phyloP scores from a whole-genome alignment of 2,888 invertebrate genomes.

The Xylota sylvarum region DNA sequence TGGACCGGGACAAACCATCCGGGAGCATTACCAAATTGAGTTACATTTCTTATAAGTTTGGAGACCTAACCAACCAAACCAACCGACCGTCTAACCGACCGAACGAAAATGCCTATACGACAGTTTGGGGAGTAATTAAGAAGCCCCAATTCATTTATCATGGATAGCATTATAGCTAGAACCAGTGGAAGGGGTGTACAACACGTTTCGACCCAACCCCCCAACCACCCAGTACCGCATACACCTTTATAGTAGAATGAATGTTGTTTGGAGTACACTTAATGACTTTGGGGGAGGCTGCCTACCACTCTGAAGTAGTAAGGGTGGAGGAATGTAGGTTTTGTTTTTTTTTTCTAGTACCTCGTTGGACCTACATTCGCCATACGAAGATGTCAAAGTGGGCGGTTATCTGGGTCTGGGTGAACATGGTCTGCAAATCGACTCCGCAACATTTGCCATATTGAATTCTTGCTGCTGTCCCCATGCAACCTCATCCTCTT shows the following conservation, averaged over 20 bases:
- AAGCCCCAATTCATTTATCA: slow-evolving; percentile 83
- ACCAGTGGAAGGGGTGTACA: slow-evolving; percentile 37
- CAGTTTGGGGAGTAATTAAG: slow-evolving; percentile 84
- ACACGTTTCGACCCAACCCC: slow-evolving; percentile 17
- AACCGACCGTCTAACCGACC: slow-evolving; percentile 57
- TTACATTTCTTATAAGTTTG: slow-evolving; percentile 80
- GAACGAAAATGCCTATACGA: slow-evolving; percentile 81
- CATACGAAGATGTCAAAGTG: slow-evolving; percentile 59
- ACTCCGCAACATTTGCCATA: slow-evolving; percentile 39
- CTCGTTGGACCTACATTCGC: slow-evolving; percentile 14
- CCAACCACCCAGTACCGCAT: slow-evolving; percentile 4
- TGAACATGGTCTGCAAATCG: slow-evolving; percentile 31
- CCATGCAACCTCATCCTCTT: slow-evolving; percentile 11
- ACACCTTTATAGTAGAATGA: slow-evolving; percentile 68
- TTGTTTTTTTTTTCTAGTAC: slow-evolving; percentile 22
- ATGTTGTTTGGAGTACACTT: slow-evolving; percentile 70
- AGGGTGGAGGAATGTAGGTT: neutral
- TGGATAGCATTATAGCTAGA: slow-evolving; percentile 79
- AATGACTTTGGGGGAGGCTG: slow-evolving; percentile 64
- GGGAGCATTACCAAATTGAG: slow-evolving; percentile 80
- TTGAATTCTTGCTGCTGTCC: slow-evolving; percentile 46
- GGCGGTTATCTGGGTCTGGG: slow-evolving; percentile 30
- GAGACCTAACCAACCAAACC: slow-evolving; percentile 60
- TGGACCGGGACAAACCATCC: slow-evolving; percentile 72
- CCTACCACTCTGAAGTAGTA: slow-evolving; percentile 13